These are phyloP conservation scores for Trichonephila clavipes DNA, from an alignment of 1,140 invertebrate species.

Conservation along the genomic window DNA sequence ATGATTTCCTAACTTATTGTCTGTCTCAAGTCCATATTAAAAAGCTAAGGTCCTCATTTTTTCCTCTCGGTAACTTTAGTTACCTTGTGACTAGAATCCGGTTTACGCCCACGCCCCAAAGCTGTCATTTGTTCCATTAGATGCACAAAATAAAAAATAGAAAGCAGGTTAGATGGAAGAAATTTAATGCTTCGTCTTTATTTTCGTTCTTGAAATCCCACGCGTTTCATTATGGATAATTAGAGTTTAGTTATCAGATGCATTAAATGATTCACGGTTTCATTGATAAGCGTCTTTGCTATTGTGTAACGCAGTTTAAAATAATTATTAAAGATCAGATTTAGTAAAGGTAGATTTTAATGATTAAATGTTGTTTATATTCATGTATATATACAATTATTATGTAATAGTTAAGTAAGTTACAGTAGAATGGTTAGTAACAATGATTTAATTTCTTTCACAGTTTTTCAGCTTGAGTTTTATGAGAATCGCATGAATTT, in stretches of 20 bases:
- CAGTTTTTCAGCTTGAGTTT: no score
- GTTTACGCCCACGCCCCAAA: slow-evolving; percentile 27
- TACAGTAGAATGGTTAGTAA: no score
- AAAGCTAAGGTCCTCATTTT: no score
- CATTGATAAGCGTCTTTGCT: neutral
- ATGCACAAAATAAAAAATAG: neutral
- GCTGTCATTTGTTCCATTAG: slow-evolving; percentile 11
- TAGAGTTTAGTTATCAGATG: neutral
- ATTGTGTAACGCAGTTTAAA: neutral
- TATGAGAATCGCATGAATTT: no score
- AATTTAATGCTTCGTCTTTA: neutral
- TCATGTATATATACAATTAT: no score
- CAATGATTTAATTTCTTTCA: no score
- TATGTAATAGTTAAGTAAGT: no score
- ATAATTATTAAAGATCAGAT: no score
- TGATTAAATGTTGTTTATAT: no score
- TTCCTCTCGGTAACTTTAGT: neutral
- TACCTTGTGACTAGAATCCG: slow-evolving; percentile 26
- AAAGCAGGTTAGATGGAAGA: neutral
- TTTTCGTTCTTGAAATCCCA: neutral
- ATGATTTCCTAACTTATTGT: slow-evolving; percentile 27
- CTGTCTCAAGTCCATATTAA: neutral
- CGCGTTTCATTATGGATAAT: neutral
- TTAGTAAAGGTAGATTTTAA: no score
- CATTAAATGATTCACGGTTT: neutral